Evolutionary conservation across 1,140 invertebrate genomes (phyloP).

Genomic region (Lepidurus apus): DNA sequence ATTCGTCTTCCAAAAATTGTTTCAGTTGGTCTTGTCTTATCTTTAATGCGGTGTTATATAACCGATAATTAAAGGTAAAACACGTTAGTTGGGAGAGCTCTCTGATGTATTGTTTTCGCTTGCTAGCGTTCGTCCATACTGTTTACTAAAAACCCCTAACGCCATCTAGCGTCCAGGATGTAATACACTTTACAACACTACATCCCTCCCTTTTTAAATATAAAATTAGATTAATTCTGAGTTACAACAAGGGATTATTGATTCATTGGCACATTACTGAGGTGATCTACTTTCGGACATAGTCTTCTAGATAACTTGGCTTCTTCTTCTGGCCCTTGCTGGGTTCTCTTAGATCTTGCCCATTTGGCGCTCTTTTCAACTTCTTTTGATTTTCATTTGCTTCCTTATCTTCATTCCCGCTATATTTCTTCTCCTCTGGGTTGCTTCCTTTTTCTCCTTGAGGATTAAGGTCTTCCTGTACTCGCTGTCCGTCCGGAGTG

Average conservation of each 20-base stretch:
- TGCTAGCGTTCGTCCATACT: background rate
- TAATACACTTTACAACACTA: background rate
- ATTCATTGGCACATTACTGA: background rate
- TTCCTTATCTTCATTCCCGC: too few species aligned
- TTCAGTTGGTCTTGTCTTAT: too few species aligned
- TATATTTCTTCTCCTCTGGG: too few species aligned
- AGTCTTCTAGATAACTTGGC: background rate
- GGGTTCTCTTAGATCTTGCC: background rate
- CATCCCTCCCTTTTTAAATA: background rate
- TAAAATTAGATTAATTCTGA: background rate
- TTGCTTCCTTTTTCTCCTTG: background rate
- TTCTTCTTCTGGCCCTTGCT: background rate
- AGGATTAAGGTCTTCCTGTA: background rate
- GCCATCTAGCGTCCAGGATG: background rate
- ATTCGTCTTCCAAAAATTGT: too few species aligned
- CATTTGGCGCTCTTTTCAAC: background rate
- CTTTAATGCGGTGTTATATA: background rate
- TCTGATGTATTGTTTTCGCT: background rate
- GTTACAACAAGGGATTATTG: background rate
- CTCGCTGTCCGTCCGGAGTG: background rate
- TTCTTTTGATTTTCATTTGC: too few species aligned
- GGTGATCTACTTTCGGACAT: background rate
- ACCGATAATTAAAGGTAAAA: too few species aligned
- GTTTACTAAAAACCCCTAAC: background rate
- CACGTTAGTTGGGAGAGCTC: background rate